Evolutionary conservation across 1,140 invertebrate genomes (phyloP).

Genomic region (Holotrichia oblita): DNA sequence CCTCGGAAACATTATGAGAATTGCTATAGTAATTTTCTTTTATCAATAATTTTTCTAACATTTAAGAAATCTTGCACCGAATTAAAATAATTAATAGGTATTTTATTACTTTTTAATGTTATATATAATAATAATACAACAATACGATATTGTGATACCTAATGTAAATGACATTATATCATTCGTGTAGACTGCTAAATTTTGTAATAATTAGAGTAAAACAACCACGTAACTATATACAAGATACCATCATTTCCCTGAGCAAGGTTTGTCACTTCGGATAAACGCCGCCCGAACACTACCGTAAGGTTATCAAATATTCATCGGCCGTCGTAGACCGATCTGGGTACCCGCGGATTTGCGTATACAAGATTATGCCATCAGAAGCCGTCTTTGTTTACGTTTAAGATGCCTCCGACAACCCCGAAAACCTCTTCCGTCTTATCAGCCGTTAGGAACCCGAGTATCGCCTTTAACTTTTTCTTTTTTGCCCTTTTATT

Average conservation of each 20-base stretch:
- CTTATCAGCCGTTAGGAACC: slow-evolving; percentile 12
- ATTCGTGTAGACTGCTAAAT: too few relatives aligned
- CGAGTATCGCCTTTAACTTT: slow-evolving; percentile 15
- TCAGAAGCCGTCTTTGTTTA: slow-evolving; percentile 20
- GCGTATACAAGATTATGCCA: slow-evolving; percentile 36
- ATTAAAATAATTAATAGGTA: too few relatives aligned
- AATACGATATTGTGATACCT: too few relatives aligned
- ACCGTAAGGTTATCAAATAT: slow-evolving; percentile 17
- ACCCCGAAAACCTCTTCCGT: not conserved
- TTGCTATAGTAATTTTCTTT: too few relatives aligned
- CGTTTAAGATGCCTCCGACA: slow-evolving; percentile 13
- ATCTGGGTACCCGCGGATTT: not conserved
- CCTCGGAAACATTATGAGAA: too few relatives aligned
- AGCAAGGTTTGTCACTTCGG: slow-evolving; percentile 24
- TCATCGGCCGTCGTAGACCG: slow-evolving; percentile 20
- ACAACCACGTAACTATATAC: not conserved
- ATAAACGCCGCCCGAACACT: not conserved
- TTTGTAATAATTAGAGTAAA: too few relatives aligned
- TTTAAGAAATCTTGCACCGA: too few relatives aligned
- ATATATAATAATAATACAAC: too few relatives aligned
- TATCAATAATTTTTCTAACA: too few relatives aligned
- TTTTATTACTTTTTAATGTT: too few relatives aligned
- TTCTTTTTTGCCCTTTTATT: not conserved
- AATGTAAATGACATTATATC: too few relatives aligned
- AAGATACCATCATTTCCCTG: not conserved